phyloP scores from a whole-genome alignment of 2,113 vertebrate genomes.

The Dipodomys spectabilis region DNA sequence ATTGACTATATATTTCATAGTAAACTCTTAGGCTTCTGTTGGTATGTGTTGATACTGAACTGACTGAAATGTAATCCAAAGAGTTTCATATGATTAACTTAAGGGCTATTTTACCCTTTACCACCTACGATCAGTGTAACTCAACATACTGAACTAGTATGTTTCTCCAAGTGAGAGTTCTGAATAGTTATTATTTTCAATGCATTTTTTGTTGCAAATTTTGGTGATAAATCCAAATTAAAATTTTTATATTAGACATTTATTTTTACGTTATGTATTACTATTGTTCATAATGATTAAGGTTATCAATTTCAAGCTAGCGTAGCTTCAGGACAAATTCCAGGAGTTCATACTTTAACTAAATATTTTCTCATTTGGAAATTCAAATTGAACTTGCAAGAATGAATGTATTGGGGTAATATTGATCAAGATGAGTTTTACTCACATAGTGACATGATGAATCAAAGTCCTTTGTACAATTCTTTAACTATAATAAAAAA shows the following conservation, averaged over 20 bases:
- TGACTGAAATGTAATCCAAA: background rate
- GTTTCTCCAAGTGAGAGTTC: background rate
- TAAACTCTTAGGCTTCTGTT: background rate
- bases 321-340: background rate
- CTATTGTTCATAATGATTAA: background rate
- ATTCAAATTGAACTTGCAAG: background rate
- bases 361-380: constrained; percentile 26
- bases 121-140: background rate
- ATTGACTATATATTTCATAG: background rate
- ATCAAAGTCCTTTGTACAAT: too few relatives aligned
- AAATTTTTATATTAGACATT: constrained; percentile 34
- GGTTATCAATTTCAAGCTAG: constrained; percentile 28
- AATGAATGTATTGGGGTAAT: too few relatives aligned
- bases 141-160: background rate
- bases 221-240: constrained; percentile 49
- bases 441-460: too few relatives aligned
- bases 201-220: constrained; percentile 49
- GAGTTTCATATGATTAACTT: background rate
- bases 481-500: too few relatives aligned
- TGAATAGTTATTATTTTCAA: background rate
- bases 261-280: background rate
- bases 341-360: background rate
- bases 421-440: too few relatives aligned
- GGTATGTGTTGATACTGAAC: background rate
- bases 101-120: background rate